These are phyloP conservation scores for Lasiurus borealis DNA, from an alignment of 2,113 vertebrate species.

Conservation along the genomic window DNA sequence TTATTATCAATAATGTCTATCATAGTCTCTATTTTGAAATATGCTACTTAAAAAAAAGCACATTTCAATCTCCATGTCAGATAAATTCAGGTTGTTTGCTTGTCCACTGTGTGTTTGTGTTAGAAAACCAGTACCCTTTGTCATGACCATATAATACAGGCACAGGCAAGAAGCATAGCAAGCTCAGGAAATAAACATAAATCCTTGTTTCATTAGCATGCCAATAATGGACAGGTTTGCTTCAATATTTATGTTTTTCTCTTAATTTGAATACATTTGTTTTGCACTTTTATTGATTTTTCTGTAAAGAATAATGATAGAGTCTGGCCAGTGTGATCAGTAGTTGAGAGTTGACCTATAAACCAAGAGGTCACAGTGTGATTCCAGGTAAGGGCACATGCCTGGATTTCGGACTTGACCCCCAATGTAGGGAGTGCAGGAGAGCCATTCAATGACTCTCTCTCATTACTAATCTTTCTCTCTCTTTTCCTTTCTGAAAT, in stretches of 20 bases:
- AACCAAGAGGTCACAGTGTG: too few species aligned
- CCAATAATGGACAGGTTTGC: neutral
- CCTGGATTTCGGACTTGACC: too few species aligned
- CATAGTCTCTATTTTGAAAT: too few species aligned
- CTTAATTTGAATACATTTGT: neutral
- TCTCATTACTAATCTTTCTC: too few species aligned
- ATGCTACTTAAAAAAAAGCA: neutral
- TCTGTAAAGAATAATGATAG: neutral
- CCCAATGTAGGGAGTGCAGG: too few species aligned
- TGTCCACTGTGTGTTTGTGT: neutral
- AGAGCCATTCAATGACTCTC: too few species aligned
- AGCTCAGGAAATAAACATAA: neutral
- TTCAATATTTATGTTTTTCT: neutral
- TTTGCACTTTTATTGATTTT: neutral
- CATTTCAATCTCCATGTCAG: neutral
- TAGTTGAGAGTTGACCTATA: too few species aligned
- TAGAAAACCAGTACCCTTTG: neutral
- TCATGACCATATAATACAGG: neutral
- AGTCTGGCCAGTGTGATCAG: too few species aligned
- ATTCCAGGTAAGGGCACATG: too few species aligned
- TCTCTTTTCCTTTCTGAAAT: too few species aligned
- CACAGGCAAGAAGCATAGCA: neutral
- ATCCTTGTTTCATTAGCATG: neutral
- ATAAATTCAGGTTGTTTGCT: neutral
- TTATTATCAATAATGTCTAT: neutral